Evolutionary conservation across 64 coral and sea anemone species (phyloP).

Genomic region (Exaiptasia diaphana): DNA sequence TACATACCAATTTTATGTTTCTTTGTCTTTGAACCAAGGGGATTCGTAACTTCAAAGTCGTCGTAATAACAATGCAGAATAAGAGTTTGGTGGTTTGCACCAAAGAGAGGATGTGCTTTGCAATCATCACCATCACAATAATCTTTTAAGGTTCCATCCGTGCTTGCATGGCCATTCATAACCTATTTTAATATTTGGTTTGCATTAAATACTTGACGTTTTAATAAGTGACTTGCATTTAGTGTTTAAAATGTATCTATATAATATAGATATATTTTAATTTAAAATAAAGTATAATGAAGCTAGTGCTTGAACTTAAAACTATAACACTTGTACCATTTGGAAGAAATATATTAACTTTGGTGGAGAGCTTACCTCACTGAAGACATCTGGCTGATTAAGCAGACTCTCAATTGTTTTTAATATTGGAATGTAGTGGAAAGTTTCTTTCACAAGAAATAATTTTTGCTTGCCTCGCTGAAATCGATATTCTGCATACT

Average conservation of each 20-base stretch:
- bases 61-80: constrained; percentile 51
- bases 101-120: constrained; percentile 15
- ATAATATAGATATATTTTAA: too few species aligned
- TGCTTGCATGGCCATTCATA: constrained; percentile 1
- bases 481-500: constrained; percentile 26
- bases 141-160: constrained; percentile 27
- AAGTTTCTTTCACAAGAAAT: constrained; percentile 21
- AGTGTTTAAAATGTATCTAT: too few species aligned
- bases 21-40: constrained; percentile 63
- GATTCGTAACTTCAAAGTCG: constrained; percentile 68
- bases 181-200: not conserved
- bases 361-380: too few species aligned
- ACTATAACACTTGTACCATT: not conserved
- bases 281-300: too few species aligned
- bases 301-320: too few species aligned
- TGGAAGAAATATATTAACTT: not conserved
- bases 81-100: constrained; percentile 1
- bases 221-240: too few species aligned
- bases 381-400: constrained; percentile 27
- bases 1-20: constrained; percentile 59
- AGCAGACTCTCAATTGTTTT: constrained; percentile 37
- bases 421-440: constrained; percentile 57
- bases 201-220: too few species aligned
- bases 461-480: constrained; percentile 20
- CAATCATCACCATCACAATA: constrained; percentile 54